Conservation (phyloP, 2,797 vertebrate species). For the Bradypus variegatus region DNA sequence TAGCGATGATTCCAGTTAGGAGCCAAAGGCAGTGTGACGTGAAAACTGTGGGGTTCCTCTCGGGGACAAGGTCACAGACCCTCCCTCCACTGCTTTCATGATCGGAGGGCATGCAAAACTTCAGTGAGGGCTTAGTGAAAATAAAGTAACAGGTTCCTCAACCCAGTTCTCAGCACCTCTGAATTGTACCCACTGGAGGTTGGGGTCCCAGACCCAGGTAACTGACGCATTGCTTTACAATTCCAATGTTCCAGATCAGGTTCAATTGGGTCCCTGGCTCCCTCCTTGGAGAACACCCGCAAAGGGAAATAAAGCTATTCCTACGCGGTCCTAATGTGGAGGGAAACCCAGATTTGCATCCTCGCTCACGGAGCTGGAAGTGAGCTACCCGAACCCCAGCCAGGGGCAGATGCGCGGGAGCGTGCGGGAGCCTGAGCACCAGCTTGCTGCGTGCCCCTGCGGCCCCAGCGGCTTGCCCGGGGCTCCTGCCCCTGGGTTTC, state of each 20-base stretch:
- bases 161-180: neutral
- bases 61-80: neutral
- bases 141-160: neutral
- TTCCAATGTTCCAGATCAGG: neutral
- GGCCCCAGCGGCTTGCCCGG: no score
- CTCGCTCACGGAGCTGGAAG: conserved; percentile 31
- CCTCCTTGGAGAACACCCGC: neutral
- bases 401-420: no score
- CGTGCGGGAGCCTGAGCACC: no score
- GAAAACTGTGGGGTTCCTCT: neutral
- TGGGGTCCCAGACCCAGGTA: neutral
- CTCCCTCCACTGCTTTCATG: neutral
- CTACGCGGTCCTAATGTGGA: neutral
- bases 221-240: neutral
- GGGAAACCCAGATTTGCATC: neutral
- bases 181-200: neutral
- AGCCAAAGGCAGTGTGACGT: neutral
- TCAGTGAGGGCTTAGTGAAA: neutral
- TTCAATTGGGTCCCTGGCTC: neutral
- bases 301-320: neutral
- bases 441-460: no score
- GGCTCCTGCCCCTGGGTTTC: neutral
- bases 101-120: neutral
- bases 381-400: neutral
- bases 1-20: neutral